These are phyloP conservation scores for Neofelis nebulosa DNA, from an alignment of 2,113 vertebrate species.

Conservation along the genomic window DNA sequence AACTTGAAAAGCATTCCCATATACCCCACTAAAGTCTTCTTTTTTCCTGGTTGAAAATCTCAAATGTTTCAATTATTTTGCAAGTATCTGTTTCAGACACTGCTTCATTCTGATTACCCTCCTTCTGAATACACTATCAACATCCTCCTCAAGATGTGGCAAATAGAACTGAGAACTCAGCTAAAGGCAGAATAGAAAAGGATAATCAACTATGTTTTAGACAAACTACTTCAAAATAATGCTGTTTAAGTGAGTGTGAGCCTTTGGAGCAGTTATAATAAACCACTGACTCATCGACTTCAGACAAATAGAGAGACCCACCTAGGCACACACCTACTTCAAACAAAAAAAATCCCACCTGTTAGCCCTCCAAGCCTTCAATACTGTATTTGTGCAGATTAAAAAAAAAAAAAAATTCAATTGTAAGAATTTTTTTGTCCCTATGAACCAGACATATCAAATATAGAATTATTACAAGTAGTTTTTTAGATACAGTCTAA, in stretches of 20 bases:
- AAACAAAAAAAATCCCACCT: neutral
- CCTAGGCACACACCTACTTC: neutral
- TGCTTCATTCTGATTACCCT: slow-evolving; percentile 30
- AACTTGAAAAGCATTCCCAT: neutral
- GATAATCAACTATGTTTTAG: slow-evolving; percentile 6
- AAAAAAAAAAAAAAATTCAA: neutral
- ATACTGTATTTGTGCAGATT: neutral
- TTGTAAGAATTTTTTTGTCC: neutral
- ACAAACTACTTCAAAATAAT: slow-evolving; percentile 54
- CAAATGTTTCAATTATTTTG: slow-evolving; percentile 36
- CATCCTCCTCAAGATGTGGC: slow-evolving; percentile 22
- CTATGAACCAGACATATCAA: neutral
- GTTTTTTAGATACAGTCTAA: slow-evolving; percentile 14
- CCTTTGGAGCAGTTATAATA: slow-evolving; percentile 9
- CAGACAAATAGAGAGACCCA: slow-evolving; percentile 12
- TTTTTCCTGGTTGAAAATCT: slow-evolving; percentile 17
- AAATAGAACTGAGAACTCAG: neutral
- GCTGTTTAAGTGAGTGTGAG: neutral
- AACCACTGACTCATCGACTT: slow-evolving; percentile 26
- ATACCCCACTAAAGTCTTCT: neutral
- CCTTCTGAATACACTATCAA: slow-evolving; percentile 13
- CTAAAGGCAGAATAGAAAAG: slow-evolving; percentile 21
- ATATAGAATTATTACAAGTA: slow-evolving; percentile 40
- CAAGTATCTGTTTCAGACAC: slow-evolving; percentile 45
- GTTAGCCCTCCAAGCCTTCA: neutral